Evolutionary conservation across 2,113 vertebrate species (phyloP), one percentile per base, ranked within the genome.

Genomic region (Danionella cerebrum): DNA sequence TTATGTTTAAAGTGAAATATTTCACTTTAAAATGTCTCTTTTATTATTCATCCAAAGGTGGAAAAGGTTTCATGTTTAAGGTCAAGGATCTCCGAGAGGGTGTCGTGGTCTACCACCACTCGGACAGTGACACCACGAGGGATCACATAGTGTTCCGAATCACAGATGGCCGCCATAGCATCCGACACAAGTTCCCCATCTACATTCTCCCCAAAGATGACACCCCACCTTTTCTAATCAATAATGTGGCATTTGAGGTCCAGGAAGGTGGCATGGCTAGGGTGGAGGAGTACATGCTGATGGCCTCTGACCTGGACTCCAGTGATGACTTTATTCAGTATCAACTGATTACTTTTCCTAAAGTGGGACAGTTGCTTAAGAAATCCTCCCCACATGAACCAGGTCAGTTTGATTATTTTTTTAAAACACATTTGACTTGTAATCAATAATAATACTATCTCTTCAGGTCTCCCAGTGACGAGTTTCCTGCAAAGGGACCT

Each of bases 11-110:
- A 44, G 16, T 1, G 9, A n/a, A n/a, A 45, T 45, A 9, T 10
- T 47, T 47, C 44, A 22, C 44, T 18, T 16, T 9, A 45, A 44
- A 21, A 5, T 21, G 1, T 10, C 18, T 18, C 18, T 5, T 21
- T 33, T 33, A 33, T 33, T 27, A 3, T 54, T 59, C 25, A 35
- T 50, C 18, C 21, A 5, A 82, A 91, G 90, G 90, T 58, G 82
- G 82, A 59, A 90, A 90, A 81, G 90, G 80, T 24, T 91, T 92
- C 63, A 78, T 89, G 81, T 90, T 91, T 21, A 44, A 78, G 9
- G 84, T 93, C 57, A 78, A 77, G 71, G 87, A 83, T 81, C 84
- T 83, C 53, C 78, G 63, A 33, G 80, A 89, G 39, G 80, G 84
- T 24, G 67, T 69, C 58, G 83, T 84, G 27, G 63, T 66, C 64